These are phyloP conservation scores for Mustelus asterias DNA, from an alignment of 2,113 vertebrate species.

Conservation along the genomic window DNA sequence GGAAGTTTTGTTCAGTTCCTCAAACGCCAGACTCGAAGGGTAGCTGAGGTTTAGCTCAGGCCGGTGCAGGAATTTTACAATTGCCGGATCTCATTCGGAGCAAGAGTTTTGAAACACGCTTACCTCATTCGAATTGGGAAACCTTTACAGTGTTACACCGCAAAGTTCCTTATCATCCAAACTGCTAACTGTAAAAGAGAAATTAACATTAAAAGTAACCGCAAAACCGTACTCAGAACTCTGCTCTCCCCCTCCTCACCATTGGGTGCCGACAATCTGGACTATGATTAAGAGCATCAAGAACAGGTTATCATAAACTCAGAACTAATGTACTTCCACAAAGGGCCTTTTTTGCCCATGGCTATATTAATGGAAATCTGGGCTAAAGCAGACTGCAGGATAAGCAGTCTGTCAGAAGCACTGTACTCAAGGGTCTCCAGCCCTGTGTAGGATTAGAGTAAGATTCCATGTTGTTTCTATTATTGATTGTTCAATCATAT, in stretches of 20 bases:
- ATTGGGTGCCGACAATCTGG: background rate
- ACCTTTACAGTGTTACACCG: conserved; percentile 13
- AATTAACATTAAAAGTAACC: background rate
- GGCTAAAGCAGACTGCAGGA: conserved; percentile 47
- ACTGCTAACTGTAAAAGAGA: conserved; percentile 2
- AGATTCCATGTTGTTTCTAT: conserved; percentile 42
- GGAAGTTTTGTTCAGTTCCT: background rate
- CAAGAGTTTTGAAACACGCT: conserved; percentile 1
- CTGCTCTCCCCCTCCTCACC: background rate
- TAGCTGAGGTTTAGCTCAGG: background rate
- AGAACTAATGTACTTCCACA: conserved; percentile 45
- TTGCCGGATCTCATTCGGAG: background rate
- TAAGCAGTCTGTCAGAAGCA: conserved; percentile 50
- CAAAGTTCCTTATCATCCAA: background rate
- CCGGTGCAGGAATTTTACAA: conserved; percentile 16
- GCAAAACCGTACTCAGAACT: background rate
- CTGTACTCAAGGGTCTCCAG: conserved; percentile 45
- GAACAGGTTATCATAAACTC: conserved; percentile 41
- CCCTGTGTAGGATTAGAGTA: conserved; percentile 43
- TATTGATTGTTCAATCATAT: conserved; percentile 40
- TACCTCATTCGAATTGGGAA: conserved; percentile 33
- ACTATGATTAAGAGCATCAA: conserved; percentile 25
- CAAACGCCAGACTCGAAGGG: background rate
- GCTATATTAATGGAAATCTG: conserved; percentile 57
- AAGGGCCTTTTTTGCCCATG: conserved; percentile 53